These are phyloP conservation scores for Python bivittatus DNA, from an alignment of 2,113 vertebrate species.

Conservation along the genomic window DNA sequence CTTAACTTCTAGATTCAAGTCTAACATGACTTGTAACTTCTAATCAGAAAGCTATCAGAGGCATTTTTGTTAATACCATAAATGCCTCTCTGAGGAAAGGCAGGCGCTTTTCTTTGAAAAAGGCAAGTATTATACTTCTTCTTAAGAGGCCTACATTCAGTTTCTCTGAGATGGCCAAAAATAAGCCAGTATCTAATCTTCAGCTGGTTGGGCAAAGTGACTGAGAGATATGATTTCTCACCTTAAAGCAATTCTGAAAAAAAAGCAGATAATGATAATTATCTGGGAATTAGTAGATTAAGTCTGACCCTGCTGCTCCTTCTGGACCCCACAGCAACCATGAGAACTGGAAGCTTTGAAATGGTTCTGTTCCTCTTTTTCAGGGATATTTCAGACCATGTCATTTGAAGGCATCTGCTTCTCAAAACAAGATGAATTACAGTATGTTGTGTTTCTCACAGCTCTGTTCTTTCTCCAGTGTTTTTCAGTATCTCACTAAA, in stretches of 20 bases:
- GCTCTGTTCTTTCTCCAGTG: too few relatives aligned
- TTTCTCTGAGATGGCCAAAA: neutral
- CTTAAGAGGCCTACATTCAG: neutral
- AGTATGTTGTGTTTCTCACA: neutral
- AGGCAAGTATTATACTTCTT: neutral
- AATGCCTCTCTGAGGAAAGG: neutral
- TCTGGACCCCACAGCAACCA: neutral
- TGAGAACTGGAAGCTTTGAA: neutral
- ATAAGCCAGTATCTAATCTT: neutral
- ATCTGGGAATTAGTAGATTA: neutral
- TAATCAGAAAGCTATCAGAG: neutral
- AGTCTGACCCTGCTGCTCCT: neutral
- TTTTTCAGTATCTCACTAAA: too few relatives aligned
- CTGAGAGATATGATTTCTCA: neutral
- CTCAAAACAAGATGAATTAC: neutral
- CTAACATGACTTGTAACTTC: neutral
- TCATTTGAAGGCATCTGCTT: neutral
- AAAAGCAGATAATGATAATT: neutral
- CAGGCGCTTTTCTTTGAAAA: neutral
- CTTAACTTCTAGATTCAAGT: neutral
- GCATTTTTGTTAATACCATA: neutral
- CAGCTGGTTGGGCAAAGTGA: neutral
- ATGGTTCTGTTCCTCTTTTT: neutral
- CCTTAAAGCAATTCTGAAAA: neutral
- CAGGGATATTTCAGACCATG: neutral